Evolutionary conservation across 2,113 vertebrate species (phyloP).

Genomic region (Neolamprologus tretocephalus): DNA sequence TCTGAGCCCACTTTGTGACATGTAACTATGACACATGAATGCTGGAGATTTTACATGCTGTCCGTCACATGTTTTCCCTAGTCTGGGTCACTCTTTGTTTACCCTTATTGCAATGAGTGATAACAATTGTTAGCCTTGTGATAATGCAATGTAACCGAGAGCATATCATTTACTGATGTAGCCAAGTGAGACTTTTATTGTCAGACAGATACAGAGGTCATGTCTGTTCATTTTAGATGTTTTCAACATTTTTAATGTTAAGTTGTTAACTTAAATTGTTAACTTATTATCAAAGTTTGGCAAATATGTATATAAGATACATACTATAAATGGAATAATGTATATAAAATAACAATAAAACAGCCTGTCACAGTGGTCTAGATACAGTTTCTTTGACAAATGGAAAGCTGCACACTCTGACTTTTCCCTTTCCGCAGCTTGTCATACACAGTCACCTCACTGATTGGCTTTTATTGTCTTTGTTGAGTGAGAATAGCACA

Average conservation of each 20-base stretch:
- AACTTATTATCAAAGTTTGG: background rate
- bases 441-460: constrained; percentile 18
- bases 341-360: background rate
- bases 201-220: background rate
- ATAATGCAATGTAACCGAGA: background rate
- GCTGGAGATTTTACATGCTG: background rate
- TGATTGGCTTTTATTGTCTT: constrained; percentile 38
- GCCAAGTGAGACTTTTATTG: background rate
- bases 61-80: background rate
- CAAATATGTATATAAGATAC: background rate
- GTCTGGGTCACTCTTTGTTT: background rate
- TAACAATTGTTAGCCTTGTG: background rate
- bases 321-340: background rate
- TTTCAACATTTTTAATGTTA: background rate
- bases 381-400: background rate
- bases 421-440: constrained; percentile 1
- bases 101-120: background rate
- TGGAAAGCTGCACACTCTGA: background rate
- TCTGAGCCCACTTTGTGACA: background rate
- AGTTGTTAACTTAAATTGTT: background rate
- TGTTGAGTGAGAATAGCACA: constrained; percentile 14
- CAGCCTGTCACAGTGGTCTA: background rate
- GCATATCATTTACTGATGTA: background rate
- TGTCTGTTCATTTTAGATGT: background rate
- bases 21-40: background rate